Conservation (phyloP, 2,888 invertebrate species). For the Chymomyza fuscimana region DNA sequence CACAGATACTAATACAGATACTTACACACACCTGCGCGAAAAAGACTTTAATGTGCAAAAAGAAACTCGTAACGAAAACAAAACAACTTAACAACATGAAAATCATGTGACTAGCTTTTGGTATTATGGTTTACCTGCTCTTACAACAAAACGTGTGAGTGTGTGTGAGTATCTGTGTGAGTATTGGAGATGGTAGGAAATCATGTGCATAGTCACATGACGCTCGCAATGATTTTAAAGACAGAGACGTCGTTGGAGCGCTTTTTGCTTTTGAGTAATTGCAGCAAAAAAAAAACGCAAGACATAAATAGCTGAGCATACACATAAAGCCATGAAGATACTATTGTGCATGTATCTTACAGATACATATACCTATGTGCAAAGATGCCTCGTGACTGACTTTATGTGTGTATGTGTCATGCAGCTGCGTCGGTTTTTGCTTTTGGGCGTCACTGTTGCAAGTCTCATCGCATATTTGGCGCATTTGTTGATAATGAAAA, state of each 20-base stretch:
- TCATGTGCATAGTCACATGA: slow-evolving; percentile 74
- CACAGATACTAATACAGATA: not conserved
- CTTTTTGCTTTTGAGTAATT: slow-evolving; percentile 59
- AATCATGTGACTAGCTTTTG: slow-evolving; percentile 7
- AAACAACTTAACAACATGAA: slow-evolving; percentile 5
- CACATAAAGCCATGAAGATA: not conserved
- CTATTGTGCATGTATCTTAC: not conserved
- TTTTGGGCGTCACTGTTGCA: slow-evolving; percentile 50
- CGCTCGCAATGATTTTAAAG: slow-evolving; percentile 15
- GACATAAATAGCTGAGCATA: slow-evolving; percentile 9
- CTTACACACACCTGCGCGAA: not conserved
- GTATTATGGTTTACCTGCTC: not conserved
- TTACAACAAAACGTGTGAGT: not conserved
- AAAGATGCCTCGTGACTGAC: slow-evolving; percentile 20
- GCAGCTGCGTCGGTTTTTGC: slow-evolving; percentile 20
- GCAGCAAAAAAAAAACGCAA: slow-evolving; percentile 43
- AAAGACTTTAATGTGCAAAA: slow-evolving; percentile 6
- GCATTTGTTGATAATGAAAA: slow-evolving; percentile 63
- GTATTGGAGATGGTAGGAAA: slow-evolving; percentile 65
- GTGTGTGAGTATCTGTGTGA: not conserved
- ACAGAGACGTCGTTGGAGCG: not conserved
- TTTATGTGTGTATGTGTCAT: slow-evolving; percentile 29
- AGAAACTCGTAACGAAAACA: slow-evolving; percentile 4
- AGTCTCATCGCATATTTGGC: slow-evolving; percentile 55
- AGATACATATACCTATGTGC: slow-evolving; percentile 51